Evolutionary conservation across 2,888 invertebrate species (phyloP).

Genomic region (Serrognathus titanus): DNA sequence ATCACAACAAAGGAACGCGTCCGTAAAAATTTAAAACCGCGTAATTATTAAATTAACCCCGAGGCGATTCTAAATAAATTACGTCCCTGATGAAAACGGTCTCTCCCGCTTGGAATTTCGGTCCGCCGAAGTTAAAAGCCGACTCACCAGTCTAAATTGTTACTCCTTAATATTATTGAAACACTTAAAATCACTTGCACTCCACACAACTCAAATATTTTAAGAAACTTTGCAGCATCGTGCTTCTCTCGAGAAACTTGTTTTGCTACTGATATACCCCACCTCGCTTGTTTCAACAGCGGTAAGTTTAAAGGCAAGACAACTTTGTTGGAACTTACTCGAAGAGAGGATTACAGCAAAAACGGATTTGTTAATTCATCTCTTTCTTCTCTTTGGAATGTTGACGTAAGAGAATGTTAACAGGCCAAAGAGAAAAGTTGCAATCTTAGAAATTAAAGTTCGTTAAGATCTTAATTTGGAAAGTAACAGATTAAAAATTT

Average conservation of each 20-base stretch:
- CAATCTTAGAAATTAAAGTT: too few relatives aligned
- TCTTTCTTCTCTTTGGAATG: too few relatives aligned
- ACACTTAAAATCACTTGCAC: constrained; percentile 14
- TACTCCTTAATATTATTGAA: background rate
- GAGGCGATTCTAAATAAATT: constrained; percentile 13
- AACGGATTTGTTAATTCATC: too few relatives aligned
- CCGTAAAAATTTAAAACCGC: constrained; percentile 14
- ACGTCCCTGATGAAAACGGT: background rate
- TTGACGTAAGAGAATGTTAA: too few relatives aligned
- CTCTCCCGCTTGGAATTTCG: too few relatives aligned
- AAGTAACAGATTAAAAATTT: too few relatives aligned
- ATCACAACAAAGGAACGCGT: background rate
- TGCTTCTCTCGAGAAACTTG: constrained; percentile 35
- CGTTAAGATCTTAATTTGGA: too few relatives aligned
- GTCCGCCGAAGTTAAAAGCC: background rate
- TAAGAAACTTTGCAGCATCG: constrained; percentile 24
- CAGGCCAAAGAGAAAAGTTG: too few relatives aligned
- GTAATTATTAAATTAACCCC: constrained; percentile 14
- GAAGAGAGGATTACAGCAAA: too few relatives aligned
- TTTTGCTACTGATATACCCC: constrained; percentile 32
- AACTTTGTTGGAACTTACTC: background rate
- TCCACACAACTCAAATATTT: constrained; percentile 17
- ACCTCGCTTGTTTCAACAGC: constrained; percentile 20
- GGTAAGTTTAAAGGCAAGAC: constrained; percentile 31
- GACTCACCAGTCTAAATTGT: background rate